phyloP scores from a whole-genome alignment of 2,888 invertebrate species.

The Patella ulyssiponensis region DNA sequence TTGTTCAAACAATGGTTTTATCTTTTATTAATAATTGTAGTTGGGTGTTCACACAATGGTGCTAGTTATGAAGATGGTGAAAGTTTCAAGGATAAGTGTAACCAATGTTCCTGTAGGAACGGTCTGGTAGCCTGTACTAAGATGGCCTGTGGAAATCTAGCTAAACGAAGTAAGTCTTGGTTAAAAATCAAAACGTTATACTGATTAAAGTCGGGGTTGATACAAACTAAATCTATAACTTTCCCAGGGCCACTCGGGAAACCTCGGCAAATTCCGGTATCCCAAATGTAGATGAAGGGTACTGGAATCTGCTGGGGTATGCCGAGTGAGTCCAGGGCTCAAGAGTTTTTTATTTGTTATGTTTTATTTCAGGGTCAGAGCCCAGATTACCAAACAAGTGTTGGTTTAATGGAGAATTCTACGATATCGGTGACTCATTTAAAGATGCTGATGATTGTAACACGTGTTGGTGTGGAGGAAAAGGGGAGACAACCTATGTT shows the following conservation, averaged over 20 bases:
- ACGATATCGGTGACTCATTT: not conserved
- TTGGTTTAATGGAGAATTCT: not conserved
- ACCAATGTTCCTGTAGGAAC: conserved; percentile 21
- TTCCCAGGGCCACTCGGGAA: too few species aligned
- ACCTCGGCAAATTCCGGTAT: too few species aligned
- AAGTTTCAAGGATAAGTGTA: conserved; percentile 23
- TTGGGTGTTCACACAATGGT: conserved; percentile 19
- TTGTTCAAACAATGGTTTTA: conserved; percentile 16
- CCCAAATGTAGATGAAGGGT: too few species aligned
- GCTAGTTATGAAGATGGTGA: conserved; percentile 12
- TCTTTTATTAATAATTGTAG: not conserved
- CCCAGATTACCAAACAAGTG: not conserved
- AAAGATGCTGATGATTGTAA: conserved; percentile 5
- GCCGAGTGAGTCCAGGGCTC: too few species aligned
- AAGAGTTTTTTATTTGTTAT: too few species aligned
- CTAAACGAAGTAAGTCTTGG: not conserved
- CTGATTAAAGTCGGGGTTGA: too few species aligned
- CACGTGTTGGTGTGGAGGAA: not conserved
- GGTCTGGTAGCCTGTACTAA: not conserved
- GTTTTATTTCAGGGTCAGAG: not conserved
- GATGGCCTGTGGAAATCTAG: not conserved
- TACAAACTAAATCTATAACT: too few species aligned
- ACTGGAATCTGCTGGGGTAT: too few species aligned
- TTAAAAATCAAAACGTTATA: too few species aligned
- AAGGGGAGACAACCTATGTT: not conserved